These are phyloP conservation scores for Labeo calbasu DNA, from an alignment of 2,797 vertebrate species.

Conservation along the genomic window DNA sequence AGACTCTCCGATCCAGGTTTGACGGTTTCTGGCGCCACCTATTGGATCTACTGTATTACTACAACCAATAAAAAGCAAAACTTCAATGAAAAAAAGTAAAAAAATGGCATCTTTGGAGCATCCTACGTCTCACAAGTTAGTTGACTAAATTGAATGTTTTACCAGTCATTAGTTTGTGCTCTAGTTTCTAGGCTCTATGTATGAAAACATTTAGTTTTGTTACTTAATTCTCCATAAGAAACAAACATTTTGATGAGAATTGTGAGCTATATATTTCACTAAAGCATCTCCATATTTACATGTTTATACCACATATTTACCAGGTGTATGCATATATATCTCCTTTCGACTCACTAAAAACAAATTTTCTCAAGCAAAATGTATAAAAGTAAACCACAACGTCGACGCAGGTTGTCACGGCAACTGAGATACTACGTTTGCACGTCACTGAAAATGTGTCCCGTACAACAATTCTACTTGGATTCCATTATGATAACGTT, in stretches of 20 bases:
- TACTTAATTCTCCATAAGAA: not conserved
- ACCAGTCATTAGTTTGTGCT: not conserved
- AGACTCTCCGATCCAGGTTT: not conserved
- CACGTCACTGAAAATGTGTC: not conserved
- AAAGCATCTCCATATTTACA: not conserved
- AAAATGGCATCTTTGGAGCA: not conserved
- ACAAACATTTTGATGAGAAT: not conserved
- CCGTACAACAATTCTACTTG: too few species aligned
- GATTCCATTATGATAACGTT: too few species aligned
- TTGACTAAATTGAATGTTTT: not conserved
- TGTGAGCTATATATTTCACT: not conserved
- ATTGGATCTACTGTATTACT: not conserved
- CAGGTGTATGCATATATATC: not conserved
- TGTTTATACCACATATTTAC: not conserved
- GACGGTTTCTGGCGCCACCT: not conserved
- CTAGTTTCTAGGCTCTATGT: not conserved
- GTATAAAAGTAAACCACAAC: not conserved
- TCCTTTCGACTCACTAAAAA: not conserved
- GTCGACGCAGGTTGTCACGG: slow-evolving; percentile 18
- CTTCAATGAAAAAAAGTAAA: not conserved
- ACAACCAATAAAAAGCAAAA: not conserved
- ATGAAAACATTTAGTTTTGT: not conserved
- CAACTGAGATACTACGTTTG: slow-evolving; percentile 10
- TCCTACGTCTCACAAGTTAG: not conserved
- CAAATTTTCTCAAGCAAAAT: not conserved